Evolutionary conservation across 2,113 vertebrate genomes (phyloP).

Genomic region (Elachura formosa): DNA sequence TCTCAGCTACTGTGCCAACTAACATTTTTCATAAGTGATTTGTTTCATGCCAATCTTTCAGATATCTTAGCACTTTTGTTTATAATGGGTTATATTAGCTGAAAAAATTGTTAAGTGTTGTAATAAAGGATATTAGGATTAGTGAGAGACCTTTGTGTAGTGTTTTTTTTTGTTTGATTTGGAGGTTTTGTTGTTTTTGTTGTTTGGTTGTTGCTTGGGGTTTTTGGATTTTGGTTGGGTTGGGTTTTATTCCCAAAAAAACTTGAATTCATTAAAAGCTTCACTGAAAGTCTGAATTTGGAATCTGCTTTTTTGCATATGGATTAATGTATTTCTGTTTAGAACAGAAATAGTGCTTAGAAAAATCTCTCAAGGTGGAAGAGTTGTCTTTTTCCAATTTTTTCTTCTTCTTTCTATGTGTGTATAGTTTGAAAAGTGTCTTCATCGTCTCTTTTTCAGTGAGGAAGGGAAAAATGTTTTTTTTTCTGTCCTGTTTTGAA

Average conservation of each 20-base stretch:
- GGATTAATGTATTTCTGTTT: background rate
- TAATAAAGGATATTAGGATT: background rate
- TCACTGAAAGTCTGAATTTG: background rate
- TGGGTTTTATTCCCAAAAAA: background rate
- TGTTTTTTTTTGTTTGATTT: background rate
- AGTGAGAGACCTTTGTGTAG: background rate
- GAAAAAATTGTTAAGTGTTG: background rate
- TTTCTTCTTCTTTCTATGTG: rapidly evolving
- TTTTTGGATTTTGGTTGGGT: background rate
- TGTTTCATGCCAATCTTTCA: background rate
- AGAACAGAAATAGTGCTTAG: background rate
- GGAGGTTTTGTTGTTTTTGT: background rate
- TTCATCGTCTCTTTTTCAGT: background rate
- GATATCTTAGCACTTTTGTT: background rate
- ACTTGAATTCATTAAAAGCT: background rate
- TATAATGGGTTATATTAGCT: background rate
- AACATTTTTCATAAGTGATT: background rate
- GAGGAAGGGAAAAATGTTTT: background rate
- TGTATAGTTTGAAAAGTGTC: background rate
- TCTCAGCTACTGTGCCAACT: background rate
- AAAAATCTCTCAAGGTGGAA: background rate
- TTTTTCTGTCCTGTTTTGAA: background rate
- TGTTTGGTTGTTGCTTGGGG: background rate
- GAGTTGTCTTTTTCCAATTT: background rate
- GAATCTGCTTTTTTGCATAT: background rate